These are phyloP conservation scores for Sternarchorhynchus goeldii DNA, from an alignment of 2,797 vertebrate genomes.

Conservation along the genomic window DNA sequence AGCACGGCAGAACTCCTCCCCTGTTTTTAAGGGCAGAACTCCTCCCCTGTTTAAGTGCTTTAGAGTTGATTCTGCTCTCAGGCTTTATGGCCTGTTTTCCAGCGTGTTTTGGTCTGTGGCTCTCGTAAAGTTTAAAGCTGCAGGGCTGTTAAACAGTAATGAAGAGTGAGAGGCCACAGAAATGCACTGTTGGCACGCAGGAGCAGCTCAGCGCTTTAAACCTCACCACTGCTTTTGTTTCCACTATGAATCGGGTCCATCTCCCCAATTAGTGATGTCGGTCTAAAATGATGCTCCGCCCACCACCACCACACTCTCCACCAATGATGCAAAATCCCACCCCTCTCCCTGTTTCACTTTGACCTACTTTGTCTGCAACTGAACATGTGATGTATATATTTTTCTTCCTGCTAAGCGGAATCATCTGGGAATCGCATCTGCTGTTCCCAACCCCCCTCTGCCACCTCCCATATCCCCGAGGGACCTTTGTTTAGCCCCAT, in stretches of 20 bases:
- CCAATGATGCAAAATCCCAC: slow-evolving; percentile 9
- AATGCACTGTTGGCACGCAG: too few species aligned
- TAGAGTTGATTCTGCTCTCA: slow-evolving; percentile 16
- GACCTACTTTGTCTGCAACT: slow-evolving; percentile 42
- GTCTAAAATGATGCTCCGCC: not conserved
- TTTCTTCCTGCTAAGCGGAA: slow-evolving; percentile 70
- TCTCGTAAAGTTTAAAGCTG: slow-evolving; percentile 12
- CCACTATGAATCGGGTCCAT: not conserved
- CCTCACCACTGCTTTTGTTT: not conserved
- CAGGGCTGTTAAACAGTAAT: not conserved
- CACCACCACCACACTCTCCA: not conserved
- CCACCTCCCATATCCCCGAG: slow-evolving; percentile 56
- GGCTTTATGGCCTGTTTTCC: not conserved
- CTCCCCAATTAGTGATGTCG: not conserved
- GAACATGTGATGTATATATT: slow-evolving; percentile 58
- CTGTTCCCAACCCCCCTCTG: slow-evolving; percentile 67
- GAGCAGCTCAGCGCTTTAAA: too few species aligned
- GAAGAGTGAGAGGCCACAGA: too few species aligned
- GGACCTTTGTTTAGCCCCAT: slow-evolving; percentile 76
- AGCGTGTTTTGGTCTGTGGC: slow-evolving; percentile 15
- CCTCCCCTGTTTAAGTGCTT: not conserved
- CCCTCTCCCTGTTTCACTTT: slow-evolving; percentile 5
- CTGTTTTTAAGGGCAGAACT: not conserved
- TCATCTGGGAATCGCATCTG: slow-evolving; percentile 77
- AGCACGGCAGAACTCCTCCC: not conserved